Conservation (phyloP, 2,888 invertebrate species). For the Ormia ochracea region DNA sequence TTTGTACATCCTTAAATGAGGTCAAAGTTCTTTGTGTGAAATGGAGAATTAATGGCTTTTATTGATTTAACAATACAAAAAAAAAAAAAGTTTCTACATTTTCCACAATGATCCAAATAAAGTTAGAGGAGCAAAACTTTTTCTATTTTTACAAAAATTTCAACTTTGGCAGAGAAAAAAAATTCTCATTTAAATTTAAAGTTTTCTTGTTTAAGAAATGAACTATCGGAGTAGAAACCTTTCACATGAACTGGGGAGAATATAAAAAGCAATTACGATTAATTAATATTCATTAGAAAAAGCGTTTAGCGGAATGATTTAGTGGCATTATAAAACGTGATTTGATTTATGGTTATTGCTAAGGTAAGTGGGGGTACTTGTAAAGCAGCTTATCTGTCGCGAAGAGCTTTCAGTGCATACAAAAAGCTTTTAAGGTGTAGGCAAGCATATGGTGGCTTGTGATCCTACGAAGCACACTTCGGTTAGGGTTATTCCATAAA, state of each 20-base stretch:
- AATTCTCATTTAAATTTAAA: neutral
- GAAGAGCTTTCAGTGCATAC: no score
- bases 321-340: neutral
- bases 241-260: neutral
- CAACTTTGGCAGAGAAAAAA: neutral
- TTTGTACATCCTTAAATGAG: constrained; percentile 35
- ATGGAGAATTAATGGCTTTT: constrained; percentile 51
- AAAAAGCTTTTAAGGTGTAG: no score
- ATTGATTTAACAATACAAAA: constrained; percentile 53
- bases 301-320: neutral
- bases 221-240: constrained; percentile 4
- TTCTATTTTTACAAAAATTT: neutral
- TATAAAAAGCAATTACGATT: constrained; percentile 20
- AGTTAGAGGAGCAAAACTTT: constrained; percentile 7
- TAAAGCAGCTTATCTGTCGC: no score
- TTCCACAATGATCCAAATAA: constrained; percentile 23
- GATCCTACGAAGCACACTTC: no score
- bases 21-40: constrained; percentile 34
- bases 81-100: constrained; percentile 12
- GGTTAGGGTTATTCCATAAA: no score
- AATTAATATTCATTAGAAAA: constrained; percentile 4
- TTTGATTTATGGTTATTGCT: no score
- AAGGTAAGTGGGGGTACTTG: no score
- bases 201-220: neutral
- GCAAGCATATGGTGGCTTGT: no score